Conservation (phyloP, 2,888 invertebrate genomes). For the Eupithecia subfuscata region DNA sequence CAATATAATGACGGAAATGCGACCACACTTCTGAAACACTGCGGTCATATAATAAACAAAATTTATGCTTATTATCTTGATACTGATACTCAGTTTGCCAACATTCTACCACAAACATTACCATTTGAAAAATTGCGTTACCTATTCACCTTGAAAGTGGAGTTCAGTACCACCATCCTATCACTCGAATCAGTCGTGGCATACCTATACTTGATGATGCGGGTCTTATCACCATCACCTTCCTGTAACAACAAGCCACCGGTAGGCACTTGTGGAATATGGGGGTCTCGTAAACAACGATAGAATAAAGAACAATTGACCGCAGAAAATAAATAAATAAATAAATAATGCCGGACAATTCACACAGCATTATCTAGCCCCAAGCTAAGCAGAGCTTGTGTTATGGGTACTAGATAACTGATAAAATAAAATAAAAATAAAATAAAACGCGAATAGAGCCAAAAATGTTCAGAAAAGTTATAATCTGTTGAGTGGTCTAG, state of each 20-base stretch:
- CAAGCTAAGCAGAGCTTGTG: too few relatives aligned
- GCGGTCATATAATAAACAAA: neutral
- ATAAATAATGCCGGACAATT: too few relatives aligned
- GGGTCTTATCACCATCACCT: constrained; percentile 70
- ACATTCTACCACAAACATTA: neutral
- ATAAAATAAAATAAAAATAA: too few relatives aligned
- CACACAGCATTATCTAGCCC: too few relatives aligned
- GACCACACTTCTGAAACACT: neutral
- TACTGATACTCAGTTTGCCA: neutral
- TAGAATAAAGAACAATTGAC: neutral
- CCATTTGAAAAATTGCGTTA: constrained; percentile 26
- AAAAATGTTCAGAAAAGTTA: too few relatives aligned
- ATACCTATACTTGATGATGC: constrained; percentile 60
- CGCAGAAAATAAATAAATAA: too few relatives aligned
- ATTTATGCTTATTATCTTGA: neutral
- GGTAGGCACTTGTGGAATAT: constrained; percentile 68
- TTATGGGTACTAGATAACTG: too few relatives aligned
- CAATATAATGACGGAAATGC: neutral
- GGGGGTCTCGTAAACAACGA: constrained; percentile 52
- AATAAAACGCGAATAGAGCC: too few relatives aligned
- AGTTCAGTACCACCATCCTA: constrained; percentile 35
- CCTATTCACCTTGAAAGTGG: constrained; percentile 41
- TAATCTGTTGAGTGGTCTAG: too few relatives aligned
- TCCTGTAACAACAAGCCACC: constrained; percentile 50
- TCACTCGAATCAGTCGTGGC: constrained; percentile 46